phyloP scores from a whole-genome alignment of 2,797 vertebrate species.

The Sebastes trivittatus region DNA sequence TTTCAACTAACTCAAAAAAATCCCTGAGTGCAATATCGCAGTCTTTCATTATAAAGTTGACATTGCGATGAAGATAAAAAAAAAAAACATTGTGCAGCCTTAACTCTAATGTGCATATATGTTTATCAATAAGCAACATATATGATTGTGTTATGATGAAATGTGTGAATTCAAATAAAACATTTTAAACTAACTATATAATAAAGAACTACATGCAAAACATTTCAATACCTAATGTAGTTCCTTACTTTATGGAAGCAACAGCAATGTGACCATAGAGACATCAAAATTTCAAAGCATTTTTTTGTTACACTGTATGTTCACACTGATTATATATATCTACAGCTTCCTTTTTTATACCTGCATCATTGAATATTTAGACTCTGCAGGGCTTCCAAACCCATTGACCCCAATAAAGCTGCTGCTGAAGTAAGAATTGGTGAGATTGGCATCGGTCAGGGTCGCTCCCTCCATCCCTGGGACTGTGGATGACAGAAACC shows the following conservation, averaged over 20 bases:
- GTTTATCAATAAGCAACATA: not conserved
- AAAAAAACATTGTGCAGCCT: too few relatives aligned
- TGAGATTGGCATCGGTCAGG: constrained; percentile 92
- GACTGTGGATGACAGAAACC: constrained; percentile 82
- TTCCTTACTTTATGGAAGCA: not conserved
- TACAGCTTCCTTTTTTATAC: constrained; percentile 70
- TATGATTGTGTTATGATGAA: not conserved
- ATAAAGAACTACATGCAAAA: not conserved
- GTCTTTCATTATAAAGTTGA: too few relatives aligned
- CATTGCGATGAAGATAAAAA: too few relatives aligned
- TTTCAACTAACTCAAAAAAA: too few relatives aligned
- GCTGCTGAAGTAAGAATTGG: constrained; percentile 99
- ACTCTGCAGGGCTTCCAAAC: constrained; percentile 96
- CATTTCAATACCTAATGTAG: not conserved
- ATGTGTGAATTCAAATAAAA: not conserved
- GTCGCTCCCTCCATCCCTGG: constrained; percentile 92
- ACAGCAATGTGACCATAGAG: not conserved
- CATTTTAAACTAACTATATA: not conserved
- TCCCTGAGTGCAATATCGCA: too few relatives aligned
- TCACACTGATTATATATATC: not conserved
- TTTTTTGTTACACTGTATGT: not conserved
- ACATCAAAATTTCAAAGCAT: not conserved
- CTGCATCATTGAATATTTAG: constrained; percentile 99
- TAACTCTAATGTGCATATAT: not conserved
- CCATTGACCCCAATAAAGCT: constrained; percentile 99